Percentiles rank a stretch among this genome's conserved stretches.
Conservation (phyloP, 92 coral and sea anemone species). For the Bergia puertoricense region DNA sequence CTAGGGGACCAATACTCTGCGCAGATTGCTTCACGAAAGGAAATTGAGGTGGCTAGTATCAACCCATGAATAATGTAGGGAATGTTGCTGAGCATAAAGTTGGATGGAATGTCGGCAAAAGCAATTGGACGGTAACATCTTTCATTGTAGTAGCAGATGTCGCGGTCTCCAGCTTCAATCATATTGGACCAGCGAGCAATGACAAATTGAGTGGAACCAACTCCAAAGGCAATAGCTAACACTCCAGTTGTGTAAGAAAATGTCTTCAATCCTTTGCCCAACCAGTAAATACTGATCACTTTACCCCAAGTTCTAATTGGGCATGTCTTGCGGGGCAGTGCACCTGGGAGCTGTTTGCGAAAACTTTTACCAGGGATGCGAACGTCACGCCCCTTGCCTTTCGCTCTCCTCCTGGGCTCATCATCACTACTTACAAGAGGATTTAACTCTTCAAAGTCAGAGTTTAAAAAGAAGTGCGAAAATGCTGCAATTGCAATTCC, state of each 20-base stretch:
- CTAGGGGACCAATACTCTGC: constrained; percentile 40
- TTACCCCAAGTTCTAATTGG: constrained; percentile 71
- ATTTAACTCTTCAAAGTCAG: constrained; percentile 78
- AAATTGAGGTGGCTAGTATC: constrained; percentile 74
- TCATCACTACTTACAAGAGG: constrained; percentile 45
- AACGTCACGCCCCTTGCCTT: not conserved
- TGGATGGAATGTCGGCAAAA: constrained; percentile 82
- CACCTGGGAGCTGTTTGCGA: constrained; percentile 50
- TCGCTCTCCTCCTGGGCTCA: not conserved
- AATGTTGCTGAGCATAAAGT: constrained; percentile 88
- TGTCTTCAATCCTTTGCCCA: constrained; percentile 78
- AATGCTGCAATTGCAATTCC: constrained; percentile 77
- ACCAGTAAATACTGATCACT: constrained; percentile 75
- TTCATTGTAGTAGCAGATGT: constrained; percentile 93
- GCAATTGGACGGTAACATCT: constrained; percentile 91
- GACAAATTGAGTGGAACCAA: constrained; percentile 95
- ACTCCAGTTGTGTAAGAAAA: constrained; percentile 87
- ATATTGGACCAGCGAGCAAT: constrained; percentile 92
- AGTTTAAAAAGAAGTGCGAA: constrained; percentile 87
- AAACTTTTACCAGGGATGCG: constrained; percentile 55
- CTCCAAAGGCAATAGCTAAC: constrained; percentile 82
- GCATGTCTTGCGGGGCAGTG: constrained; percentile 62
- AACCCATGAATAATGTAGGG: constrained; percentile 84
- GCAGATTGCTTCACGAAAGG: constrained; percentile 85
- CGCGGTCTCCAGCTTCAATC: constrained; percentile 92